Evolutionary conservation across 2,888 invertebrate genomes (phyloP), one percentile per base, ranked within the genome.

Genomic region (Drosophila picticornis): DNA sequence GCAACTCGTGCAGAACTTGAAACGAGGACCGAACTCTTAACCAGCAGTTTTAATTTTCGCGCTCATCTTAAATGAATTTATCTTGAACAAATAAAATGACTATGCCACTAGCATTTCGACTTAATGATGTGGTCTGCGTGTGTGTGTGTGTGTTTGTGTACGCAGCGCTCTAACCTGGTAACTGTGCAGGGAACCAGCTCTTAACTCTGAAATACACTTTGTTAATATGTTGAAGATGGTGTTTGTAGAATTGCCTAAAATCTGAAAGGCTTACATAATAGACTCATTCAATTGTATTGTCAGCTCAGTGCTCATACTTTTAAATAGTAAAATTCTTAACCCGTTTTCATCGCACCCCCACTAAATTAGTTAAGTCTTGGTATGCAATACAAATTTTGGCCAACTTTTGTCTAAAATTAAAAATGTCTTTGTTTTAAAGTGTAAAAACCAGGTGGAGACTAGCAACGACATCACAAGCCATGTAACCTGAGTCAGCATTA

Each of bases 31-130:
- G 50, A 74, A 55, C 62, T 66, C 75, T 82, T 78, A 82, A 77
- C 90, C 88, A 78, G 75, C 85, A 77, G 73, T 81, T 84, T 89
- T 89, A 82, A 86, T 86, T 80, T 65, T 78, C 68, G 81, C 77
- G 84, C 72, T 70, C 77, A 75, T 78, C 78, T 80, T 58, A 68
- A 75, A 67, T 69, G 73, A 81, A 81, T 57, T 43, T 25, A 84
- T 81, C 77, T 88, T 84, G 72, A 78, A 55, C 85, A 86, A 90
- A 88, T 85, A 90, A 74, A 89, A 77, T 73, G 66, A 52, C 80
- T 67, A 67, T 32, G 48, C 66, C 48, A 55, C 59, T 62, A 67
- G 53, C 63, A 59, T 56, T 81, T 64, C 76, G 52, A 81, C 83
- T 77, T 88, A 83, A 83, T 83, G 83, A 88, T 88, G 83, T 83